phyloP scores from a whole-genome alignment of 1,140 invertebrate species.

The Ceratitis capitata region DNA sequence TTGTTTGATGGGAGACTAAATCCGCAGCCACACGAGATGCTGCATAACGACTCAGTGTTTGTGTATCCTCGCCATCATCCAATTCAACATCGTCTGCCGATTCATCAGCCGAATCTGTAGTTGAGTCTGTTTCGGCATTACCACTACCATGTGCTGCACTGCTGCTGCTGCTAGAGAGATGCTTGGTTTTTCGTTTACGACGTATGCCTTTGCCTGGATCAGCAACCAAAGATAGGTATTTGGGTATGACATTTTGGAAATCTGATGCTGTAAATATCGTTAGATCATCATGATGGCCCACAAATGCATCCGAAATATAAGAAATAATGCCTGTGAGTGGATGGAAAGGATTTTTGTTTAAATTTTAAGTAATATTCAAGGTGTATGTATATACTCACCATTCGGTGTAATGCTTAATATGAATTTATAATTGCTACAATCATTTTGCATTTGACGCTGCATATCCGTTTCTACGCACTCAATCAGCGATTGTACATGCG shows the following conservation, averaged over 20 bases:
- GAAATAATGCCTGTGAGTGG: conserved; percentile 56
- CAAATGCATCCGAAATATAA: conserved; percentile 57
- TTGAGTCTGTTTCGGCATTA: conserved; percentile 43
- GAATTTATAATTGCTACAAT: conserved; percentile 58
- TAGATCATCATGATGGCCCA: conserved; percentile 57
- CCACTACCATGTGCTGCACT: not conserved
- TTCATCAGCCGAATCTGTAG: conserved; percentile 47
- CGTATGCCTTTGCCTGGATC: conserved; percentile 56
- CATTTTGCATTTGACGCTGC: conserved; percentile 46
- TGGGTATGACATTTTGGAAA: conserved; percentile 56
- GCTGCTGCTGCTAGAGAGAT: not conserved
- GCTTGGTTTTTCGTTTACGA: conserved; percentile 41
- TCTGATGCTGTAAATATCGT: conserved; percentile 56
- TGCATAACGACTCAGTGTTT: conserved; percentile 49
- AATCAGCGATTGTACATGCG: conserved; percentile 60
- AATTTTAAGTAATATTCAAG: not conserved
- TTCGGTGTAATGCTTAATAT: conserved; percentile 59
- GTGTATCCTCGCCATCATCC: conserved; percentile 44
- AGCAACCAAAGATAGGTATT: conserved; percentile 56
- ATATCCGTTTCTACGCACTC: conserved; percentile 62
- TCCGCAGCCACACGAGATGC: conserved; percentile 51
- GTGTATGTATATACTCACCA: conserved; percentile 45
- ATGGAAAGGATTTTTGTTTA: not conserved
- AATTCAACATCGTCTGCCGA: conserved; percentile 37
- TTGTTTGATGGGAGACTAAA: conserved; percentile 53